These are phyloP conservation scores for Gymnothorax javanicus DNA, from an alignment of 2,797 vertebrate species.

Conservation along the genomic window DNA sequence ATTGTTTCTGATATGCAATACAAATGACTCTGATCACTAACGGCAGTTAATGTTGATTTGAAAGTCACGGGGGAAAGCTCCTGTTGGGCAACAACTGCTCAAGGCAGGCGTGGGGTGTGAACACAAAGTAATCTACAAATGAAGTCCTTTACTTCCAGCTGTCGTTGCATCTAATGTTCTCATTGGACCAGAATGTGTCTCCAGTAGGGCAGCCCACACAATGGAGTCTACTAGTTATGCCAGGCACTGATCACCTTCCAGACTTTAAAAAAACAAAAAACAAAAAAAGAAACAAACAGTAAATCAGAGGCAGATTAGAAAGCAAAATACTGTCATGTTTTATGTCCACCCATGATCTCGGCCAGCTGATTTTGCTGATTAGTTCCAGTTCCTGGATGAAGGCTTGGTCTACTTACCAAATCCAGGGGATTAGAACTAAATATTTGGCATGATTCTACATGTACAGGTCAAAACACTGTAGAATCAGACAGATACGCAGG, in stretches of 20 bases:
- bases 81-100: not conserved
- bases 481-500: not conserved
- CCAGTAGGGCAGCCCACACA: no score
- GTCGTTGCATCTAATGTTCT: not conserved
- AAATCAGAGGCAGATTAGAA: no score
- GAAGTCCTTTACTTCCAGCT: slow-evolving; percentile 13
- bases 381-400: no score
- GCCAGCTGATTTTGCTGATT: no score
- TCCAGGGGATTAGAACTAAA: no score
- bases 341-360: no score
- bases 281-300: not conserved
- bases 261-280: no score
- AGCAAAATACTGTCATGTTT: no score
- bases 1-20: not conserved
- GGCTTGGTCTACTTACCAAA: no score
- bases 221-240: not conserved
- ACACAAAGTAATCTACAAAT: not conserved
- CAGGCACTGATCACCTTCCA: not conserved
- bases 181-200: not conserved
- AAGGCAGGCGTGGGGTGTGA: not conserved
- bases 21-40: not conserved
- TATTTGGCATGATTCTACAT: no score
- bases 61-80: not conserved
- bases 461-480: not conserved
- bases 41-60: not conserved